These are phyloP conservation scores for Drosophila nigritarsus DNA, from an alignment of 2,888 invertebrate species.

Conservation along the genomic window DNA sequence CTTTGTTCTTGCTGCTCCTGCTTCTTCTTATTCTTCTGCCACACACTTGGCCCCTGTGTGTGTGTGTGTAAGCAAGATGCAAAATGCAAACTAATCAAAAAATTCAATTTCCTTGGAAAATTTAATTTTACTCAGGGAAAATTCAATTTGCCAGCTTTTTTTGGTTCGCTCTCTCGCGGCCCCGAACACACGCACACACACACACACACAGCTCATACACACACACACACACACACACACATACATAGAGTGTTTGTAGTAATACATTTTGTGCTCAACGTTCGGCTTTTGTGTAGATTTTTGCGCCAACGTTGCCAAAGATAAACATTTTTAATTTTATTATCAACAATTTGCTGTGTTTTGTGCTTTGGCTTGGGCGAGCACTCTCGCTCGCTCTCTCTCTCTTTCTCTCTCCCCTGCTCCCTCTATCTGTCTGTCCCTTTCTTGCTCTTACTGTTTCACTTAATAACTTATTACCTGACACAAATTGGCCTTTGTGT, in stretches of 20 bases:
- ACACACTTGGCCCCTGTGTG: constrained; percentile 21
- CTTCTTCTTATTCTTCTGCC: constrained; percentile 16
- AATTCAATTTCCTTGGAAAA: constrained; percentile 82
- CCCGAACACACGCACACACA: constrained; percentile 31
- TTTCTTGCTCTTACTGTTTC: constrained; percentile 32
- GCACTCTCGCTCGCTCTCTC: background rate
- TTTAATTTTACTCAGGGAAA: constrained; percentile 80
- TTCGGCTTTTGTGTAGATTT: constrained; percentile 57
- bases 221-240: constrained; percentile 17
- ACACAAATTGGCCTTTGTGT: constrained; percentile 53
- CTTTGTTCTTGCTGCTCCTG: constrained; percentile 40
- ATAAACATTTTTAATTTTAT: constrained; percentile 79
- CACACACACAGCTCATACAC: background rate
- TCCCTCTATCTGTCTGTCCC: background rate
- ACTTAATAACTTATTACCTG: constrained; percentile 72
- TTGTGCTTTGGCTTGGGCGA: constrained; percentile 21
- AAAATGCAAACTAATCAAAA: constrained; percentile 84
- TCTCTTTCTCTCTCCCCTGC: background rate
- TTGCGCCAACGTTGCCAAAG: constrained; percentile 45
- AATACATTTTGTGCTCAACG: constrained; percentile 53
- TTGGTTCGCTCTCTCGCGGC: constrained; percentile 47
- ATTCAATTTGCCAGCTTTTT: constrained; percentile 76
- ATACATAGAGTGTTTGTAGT: constrained; percentile 38
- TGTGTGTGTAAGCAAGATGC: constrained; percentile 72
- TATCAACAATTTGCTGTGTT: constrained; percentile 67